Evolutionary conservation across 2,888 invertebrate species (phyloP).

Genomic region (Dynastes grantii): DNA sequence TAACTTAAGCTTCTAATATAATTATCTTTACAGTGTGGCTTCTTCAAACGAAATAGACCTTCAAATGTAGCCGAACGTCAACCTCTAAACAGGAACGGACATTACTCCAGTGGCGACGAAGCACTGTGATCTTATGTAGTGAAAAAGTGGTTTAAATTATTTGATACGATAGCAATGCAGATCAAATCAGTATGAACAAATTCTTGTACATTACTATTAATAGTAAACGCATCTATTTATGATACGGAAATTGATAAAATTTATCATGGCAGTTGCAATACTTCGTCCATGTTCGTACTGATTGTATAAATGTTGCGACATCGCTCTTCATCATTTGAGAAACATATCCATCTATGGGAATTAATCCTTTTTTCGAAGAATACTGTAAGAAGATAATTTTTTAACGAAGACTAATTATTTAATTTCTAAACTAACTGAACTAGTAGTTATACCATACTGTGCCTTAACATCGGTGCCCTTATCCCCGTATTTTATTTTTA

Average conservation of each 20-base stretch:
- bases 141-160: slow-evolving; percentile 19
- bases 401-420: slow-evolving; percentile 46
- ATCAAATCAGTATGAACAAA: not conserved
- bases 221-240: no score
- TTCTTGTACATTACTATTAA: no score
- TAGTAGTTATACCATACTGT: slow-evolving; percentile 12
- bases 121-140: slow-evolving; percentile 68
- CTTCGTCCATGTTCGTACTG: not conserved
- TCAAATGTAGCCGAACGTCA: slow-evolving; percentile 87
- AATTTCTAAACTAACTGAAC: slow-evolving; percentile 27
- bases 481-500: slow-evolving; percentile 24
- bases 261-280: not conserved
- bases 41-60: slow-evolving; percentile 93
- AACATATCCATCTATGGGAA: not conserved
- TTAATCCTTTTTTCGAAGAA: not conserved
- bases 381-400: not conserved
- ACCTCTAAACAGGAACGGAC: slow-evolving; percentile 85
- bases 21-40: slow-evolving; percentile 83
- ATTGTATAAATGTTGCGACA: not conserved
- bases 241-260: not conserved
- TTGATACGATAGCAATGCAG: not conserved
- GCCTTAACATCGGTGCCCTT: slow-evolving; percentile 29
- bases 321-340: not conserved
- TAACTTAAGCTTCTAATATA: not conserved
- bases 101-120: slow-evolving; percentile 81